A percentile compares a stretch with the other conserved stretches of the same genome.
Conservation (phyloP, 2,888 invertebrate genomes). For the Apodemia mormo region DNA sequence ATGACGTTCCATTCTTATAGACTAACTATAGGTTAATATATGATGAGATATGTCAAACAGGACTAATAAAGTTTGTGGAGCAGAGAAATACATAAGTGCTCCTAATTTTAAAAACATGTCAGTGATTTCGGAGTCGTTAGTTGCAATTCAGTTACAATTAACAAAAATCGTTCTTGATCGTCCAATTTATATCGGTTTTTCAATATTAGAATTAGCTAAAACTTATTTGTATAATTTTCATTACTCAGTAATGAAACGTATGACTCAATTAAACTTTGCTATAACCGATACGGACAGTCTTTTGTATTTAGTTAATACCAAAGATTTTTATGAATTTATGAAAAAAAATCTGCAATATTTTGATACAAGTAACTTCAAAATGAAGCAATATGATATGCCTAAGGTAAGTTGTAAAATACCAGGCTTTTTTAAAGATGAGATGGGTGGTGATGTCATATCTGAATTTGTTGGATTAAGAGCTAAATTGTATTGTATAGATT, state of each 20-base stretch:
- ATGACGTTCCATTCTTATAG: no score
- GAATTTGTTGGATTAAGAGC: not conserved
- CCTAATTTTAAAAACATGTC: not conserved
- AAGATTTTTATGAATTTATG: not conserved
- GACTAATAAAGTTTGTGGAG: not conserved
- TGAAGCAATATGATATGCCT: not conserved
- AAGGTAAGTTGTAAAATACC: not conserved
- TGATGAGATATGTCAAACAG: not conserved
- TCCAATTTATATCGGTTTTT: not conserved
- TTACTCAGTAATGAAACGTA: not conserved
- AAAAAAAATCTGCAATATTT: not conserved
- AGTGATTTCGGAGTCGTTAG: not conserved
- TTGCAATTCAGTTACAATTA: not conserved
- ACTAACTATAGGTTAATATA: no score
- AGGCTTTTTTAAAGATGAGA: not conserved
- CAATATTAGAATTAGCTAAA: not conserved
- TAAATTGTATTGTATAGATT: not conserved
- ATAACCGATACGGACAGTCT: not conserved
- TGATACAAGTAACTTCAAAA: not conserved
- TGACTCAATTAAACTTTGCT: not conserved
- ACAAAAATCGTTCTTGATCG: not conserved
- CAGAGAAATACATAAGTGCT: not conserved
- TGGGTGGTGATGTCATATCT: not conserved
- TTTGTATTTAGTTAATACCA: no score
- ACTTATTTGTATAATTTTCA: not conserved